Evolutionary conservation across 2,113 vertebrate genomes (phyloP).

Genomic region (Sylvia atricapilla): DNA sequence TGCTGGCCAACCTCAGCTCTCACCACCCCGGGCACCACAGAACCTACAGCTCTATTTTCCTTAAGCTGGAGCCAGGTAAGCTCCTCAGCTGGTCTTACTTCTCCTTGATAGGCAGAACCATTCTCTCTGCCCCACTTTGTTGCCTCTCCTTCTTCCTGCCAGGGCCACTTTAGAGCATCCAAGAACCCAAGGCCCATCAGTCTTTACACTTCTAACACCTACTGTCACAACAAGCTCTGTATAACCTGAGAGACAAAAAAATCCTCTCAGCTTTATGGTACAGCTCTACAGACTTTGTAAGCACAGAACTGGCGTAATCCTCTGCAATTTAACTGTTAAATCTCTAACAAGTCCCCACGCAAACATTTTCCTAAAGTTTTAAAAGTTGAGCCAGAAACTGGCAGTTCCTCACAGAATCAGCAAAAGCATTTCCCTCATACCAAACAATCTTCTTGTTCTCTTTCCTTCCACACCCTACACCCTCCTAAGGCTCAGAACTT

Average conservation of each 20-base stretch:
- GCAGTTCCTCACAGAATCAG: neutral
- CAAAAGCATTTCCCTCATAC: neutral
- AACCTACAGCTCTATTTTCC: neutral
- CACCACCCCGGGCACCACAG: neutral
- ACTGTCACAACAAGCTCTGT: neutral
- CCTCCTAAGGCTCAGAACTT: neutral
- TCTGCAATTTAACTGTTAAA: neutral
- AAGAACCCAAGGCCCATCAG: neutral
- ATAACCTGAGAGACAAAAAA: neutral
- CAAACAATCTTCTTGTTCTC: neutral
- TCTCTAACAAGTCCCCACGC: neutral
- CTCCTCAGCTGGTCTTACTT: neutral
- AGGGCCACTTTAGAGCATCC: neutral
- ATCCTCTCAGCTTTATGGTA: neutral
- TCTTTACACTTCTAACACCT: neutral
- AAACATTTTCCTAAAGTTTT: neutral
- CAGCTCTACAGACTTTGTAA: neutral
- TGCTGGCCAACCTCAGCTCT: neutral
- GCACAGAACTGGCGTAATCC: accelerated
- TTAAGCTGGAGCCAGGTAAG: neutral
- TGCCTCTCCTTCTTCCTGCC: neutral
- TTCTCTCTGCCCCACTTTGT: neutral
- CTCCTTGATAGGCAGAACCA: neutral
- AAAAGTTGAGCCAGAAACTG: neutral
- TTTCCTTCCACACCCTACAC: neutral